phyloP scores from a whole-genome alignment of 2,888 invertebrate species.

The Chymomyza amoena region DNA sequence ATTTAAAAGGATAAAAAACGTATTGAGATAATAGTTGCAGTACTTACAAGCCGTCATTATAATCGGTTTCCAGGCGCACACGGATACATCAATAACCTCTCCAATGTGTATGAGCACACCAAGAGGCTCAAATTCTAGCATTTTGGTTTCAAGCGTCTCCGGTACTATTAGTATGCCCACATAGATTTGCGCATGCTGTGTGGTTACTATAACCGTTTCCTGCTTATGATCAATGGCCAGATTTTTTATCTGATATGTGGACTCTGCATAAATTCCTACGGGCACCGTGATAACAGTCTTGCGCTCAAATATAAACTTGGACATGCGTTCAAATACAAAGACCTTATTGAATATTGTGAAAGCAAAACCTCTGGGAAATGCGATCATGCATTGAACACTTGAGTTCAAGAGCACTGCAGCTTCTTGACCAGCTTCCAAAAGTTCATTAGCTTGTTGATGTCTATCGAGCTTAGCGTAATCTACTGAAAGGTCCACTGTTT shows the following conservation, averaged over 20 bases:
- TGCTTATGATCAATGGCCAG: conserved; percentile 76
- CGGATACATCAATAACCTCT: conserved; percentile 87
- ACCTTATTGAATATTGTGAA: conserved; percentile 87
- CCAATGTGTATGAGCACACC: conserved; percentile 90
- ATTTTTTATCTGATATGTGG: conserved; percentile 75
- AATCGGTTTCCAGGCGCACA: conserved; percentile 94
- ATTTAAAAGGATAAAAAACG: too few relatives aligned
- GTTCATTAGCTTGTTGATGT: conserved; percentile 52
- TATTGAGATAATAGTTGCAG: too few relatives aligned
- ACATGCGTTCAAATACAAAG: conserved; percentile 89
- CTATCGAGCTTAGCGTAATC: conserved; percentile 73
- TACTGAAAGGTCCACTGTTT: conserved; percentile 68
- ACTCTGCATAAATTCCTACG: conserved; percentile 68
- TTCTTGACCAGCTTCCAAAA: neutral
- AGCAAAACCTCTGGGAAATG: conserved; percentile 84
- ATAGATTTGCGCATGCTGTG: conserved; percentile 86
- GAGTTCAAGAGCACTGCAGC: conserved; percentile 42
- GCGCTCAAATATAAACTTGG: conserved; percentile 85
- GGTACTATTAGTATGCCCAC: conserved; percentile 83
- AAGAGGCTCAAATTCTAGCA: conserved; percentile 83
- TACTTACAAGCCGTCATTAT: conserved; percentile 85
- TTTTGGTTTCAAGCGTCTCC: conserved; percentile 80
- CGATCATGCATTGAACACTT: conserved; percentile 77
- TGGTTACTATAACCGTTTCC: conserved; percentile 81
- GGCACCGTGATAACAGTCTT: conserved; percentile 82